Conservation (phyloP, 2,797 vertebrate genomes). For the Helicolenus hilgendorfi region DNA sequence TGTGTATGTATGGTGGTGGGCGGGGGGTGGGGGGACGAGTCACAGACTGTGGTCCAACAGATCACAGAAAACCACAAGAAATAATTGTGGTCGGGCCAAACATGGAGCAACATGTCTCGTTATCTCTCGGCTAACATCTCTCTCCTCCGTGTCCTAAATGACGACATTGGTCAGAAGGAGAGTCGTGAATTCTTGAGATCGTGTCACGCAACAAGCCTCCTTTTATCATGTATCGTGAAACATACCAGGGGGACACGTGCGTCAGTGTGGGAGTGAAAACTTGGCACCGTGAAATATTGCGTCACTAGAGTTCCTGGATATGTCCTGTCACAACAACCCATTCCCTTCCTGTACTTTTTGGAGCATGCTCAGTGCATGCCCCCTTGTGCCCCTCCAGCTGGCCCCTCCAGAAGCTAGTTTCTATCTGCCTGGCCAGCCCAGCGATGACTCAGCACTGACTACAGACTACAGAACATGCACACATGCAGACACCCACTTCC, state of each 20-base stretch:
- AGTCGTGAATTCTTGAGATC: slow-evolving; percentile 4
- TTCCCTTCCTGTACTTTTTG: slow-evolving; percentile 77
- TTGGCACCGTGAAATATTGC: slow-evolving; percentile 80
- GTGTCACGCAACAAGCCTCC: background rate
- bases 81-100: slow-evolving; percentile 71
- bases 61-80: slow-evolving; percentile 83
- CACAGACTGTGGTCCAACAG: slow-evolving; percentile 72
- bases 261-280: slow-evolving; percentile 60
- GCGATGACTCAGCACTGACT: slow-evolving; percentile 94
- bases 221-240: background rate
- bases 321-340: slow-evolving; percentile 82
- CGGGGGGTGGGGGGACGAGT: slow-evolving; percentile 15
- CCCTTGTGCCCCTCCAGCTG: slow-evolving; percentile 85
- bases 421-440: slow-evolving; percentile 95
- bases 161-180: background rate
- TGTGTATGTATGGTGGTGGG: slow-evolving; percentile 5
- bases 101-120: slow-evolving; percentile 69
- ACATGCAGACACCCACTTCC: slow-evolving; percentile 77
- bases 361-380: slow-evolving; percentile 78
- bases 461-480: slow-evolving; percentile 66
- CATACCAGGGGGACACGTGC: slow-evolving; percentile 30
- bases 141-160: slow-evolving; percentile 16
- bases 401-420: slow-evolving; percentile 87
- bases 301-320: slow-evolving; percentile 80
- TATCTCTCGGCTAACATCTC: slow-evolving; percentile 68